Percentiles rank a stretch among this genome's conserved stretches.
Evolutionary conservation across 64 coral and sea anemone species (phyloP).

Genomic region (Pachyseris speciosa): DNA sequence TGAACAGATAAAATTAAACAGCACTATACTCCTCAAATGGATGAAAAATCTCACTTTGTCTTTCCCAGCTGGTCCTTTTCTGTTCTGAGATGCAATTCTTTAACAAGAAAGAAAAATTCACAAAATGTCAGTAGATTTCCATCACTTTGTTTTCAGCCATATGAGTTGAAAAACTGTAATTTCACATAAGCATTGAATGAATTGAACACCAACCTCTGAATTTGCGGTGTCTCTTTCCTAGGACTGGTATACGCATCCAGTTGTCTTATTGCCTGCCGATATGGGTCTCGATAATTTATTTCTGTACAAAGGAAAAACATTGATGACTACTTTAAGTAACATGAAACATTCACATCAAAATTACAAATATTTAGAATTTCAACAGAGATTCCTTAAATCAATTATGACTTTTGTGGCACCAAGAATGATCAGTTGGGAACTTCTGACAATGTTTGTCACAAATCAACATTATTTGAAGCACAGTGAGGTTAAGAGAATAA

Average conservation of each 20-base stretch:
- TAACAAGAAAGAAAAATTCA: neutral
- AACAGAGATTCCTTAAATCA: too few relatives aligned
- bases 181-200: neutral
- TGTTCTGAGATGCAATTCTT: constrained; percentile 49
- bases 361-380: too few relatives aligned
- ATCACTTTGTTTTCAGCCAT: too few relatives aligned
- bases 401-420: too few relatives aligned
- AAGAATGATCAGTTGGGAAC: too few relatives aligned
- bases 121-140: too few relatives aligned
- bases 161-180: neutral
- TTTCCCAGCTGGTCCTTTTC: constrained; percentile 32
- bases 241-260: constrained; percentile 13
- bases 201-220: neutral
- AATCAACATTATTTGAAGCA: too few relatives aligned
- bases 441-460: too few relatives aligned
- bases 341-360: too few relatives aligned
- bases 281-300: constrained; percentile 30
- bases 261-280: constrained; percentile 6
- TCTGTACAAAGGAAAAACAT: neutral
- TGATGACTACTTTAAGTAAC: neutral
- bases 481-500: too few relatives aligned
- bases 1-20: too few relatives aligned
- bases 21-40: too few relatives aligned
- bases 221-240: constrained; percentile 21
- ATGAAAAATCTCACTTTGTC: constrained; percentile 46